Evolutionary conservation across 2,888 invertebrate genomes (phyloP).

Genomic region (Agrochola litura): DNA sequence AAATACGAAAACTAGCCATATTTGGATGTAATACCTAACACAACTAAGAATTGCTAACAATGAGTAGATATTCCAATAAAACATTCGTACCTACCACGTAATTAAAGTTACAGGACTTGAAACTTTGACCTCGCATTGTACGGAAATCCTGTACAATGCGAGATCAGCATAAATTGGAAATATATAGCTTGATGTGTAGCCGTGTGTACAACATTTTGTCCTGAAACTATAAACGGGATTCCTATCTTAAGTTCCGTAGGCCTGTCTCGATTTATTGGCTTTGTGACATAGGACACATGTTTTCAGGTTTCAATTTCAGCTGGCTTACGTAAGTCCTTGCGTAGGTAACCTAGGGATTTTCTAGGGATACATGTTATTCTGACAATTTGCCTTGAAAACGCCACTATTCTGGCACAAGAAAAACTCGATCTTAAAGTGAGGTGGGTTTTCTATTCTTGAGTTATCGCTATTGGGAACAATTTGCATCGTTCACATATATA

Average conservation of each 20-base stretch:
- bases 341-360: not conserved
- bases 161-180: too few relatives aligned
- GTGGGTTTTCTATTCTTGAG: not conserved
- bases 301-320: not conserved
- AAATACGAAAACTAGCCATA: too few relatives aligned
- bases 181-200: too few relatives aligned
- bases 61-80: too few relatives aligned
- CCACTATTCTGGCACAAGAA: not conserved
- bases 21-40: too few relatives aligned
- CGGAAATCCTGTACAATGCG: too few relatives aligned
- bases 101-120: too few relatives aligned
- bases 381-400: not conserved
- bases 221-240: not conserved
- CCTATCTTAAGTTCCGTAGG: not conserved
- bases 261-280: not conserved
- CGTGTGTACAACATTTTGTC: not conserved
- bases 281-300: not conserved
- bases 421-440: not conserved
- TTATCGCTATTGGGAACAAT: not conserved
- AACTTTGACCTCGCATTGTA: too few relatives aligned
- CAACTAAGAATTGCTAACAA: too few relatives aligned
- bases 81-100: too few relatives aligned
- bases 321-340: not conserved
- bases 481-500: not conserved
- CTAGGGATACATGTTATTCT: not conserved